A percentile compares a stretch with the other conserved stretches of the same genome.
Evolutionary conservation across 2,113 vertebrate species (phyloP).

Genomic region (Tetrax tetrax): DNA sequence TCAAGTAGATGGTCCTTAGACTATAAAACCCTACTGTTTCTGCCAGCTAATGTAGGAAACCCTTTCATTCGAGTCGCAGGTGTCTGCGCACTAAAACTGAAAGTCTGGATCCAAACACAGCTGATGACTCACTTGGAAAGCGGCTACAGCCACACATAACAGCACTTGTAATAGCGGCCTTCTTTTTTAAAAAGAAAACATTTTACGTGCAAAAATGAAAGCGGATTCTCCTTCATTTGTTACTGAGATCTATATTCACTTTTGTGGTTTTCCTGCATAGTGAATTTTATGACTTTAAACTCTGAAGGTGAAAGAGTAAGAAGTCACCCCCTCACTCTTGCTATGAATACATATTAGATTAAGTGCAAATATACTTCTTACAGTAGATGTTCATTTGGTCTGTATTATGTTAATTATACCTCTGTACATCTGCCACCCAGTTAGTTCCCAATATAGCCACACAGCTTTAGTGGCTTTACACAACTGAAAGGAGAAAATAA

Average conservation of each 20-base stretch:
- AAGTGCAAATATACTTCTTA: conserved; percentile 11
- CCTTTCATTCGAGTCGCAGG: not conserved
- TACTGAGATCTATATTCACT: not conserved
- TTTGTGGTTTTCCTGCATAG: not conserved
- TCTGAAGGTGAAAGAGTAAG: conserved; percentile 5
- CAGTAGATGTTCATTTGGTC: not conserved
- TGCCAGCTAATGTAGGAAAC: not conserved
- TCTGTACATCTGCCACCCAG: conserved; percentile 7
- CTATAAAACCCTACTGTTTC: not conserved
- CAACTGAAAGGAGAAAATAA: conserved; percentile 35
- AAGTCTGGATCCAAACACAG: conserved; percentile 16
- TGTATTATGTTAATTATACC: conserved; percentile 29
- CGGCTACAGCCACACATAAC: not conserved
- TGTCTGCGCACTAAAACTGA: not conserved
- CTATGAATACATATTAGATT: not conserved
- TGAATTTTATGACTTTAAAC: not conserved
- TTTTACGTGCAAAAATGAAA: not conserved
- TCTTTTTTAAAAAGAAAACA: not conserved
- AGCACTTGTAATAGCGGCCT: not conserved
- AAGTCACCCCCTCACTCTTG: not conserved
- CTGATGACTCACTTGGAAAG: conserved; percentile 26
- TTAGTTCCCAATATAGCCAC: conserved; percentile 25
- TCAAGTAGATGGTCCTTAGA: not conserved
- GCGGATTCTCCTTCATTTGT: not conserved
- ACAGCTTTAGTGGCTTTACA: not conserved